Evolutionary conservation across 2,797 vertebrate genomes (phyloP), one percentile per base, ranked within the genome.

Genomic region (Periophthalmus magnuspinnatus): DNA sequence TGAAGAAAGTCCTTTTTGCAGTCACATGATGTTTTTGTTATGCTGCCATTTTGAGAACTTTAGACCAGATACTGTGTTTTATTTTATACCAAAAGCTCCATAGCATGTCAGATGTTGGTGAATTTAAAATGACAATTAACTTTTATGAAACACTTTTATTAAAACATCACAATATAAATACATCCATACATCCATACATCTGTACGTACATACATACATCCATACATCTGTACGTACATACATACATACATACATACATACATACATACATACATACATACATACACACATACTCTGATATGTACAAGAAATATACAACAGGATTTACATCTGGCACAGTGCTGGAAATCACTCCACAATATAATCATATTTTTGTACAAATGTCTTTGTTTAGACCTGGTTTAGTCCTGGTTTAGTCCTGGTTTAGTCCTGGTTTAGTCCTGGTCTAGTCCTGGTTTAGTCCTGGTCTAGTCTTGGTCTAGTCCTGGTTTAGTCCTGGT

Each of bases 231-330:
- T n/a, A n/a, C n/a, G n/a, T n/a, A n/a, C n/a, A n/a, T n/a, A n/a
- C n/a, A n/a, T n/a, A n/a, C n/a, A n/a, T n/a, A n/a, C n/a, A n/a
- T n/a, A n/a, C n/a, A n/a, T n/a, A n/a, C n/a, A n/a, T n/a, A n/a
- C n/a, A n/a, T n/a, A n/a, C n/a, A n/a, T n/a, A n/a, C n/a, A n/a
- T n/a, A n/a, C n/a, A n/a, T n/a, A n/a, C n/a, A n/a, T n/a, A n/a
- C 76, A 93, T 94, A 93, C 93, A 94, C 93, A 93, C 78, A 76
- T 56, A 67, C 62, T 82, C 74, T 84, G 81, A 83, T 94, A 94
- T 93, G 88, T 93, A 94, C 93, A 94, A 85, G 91, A 92, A 92
- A 93, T 93, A 90, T 70, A 90, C 88, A 89, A 77, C 79, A 61
- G 67, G 41, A 74, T 83, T 82, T 74, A 88, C 75, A 89, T 62